These are phyloP conservation scores for Aphidius ervi DNA, from an alignment of 1,140 invertebrate species.

Conservation along the genomic window DNA sequence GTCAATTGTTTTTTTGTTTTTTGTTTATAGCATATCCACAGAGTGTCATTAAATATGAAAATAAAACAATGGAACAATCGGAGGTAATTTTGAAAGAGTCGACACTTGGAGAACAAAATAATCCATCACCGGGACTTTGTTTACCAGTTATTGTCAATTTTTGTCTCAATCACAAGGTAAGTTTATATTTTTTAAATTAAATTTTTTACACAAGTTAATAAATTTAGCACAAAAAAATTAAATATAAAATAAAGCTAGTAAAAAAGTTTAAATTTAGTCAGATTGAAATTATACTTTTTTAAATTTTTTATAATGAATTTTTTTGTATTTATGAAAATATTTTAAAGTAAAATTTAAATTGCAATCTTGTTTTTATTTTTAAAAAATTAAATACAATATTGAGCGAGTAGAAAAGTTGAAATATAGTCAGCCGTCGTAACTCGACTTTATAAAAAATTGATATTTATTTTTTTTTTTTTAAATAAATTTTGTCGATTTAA, in stretches of 20 bases:
- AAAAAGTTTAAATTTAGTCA: too few species aligned
- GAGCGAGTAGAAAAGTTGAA: not conserved
- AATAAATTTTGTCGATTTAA: not conserved
- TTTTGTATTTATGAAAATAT: too few species aligned
- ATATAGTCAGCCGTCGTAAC: not conserved
- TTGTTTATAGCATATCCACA: conserved; percentile 51
- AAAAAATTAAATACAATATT: not conserved
- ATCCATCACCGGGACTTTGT: conserved; percentile 76
- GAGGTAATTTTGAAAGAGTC: conserved; percentile 49
- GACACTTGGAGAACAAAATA: conserved; percentile 44
- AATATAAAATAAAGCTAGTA: too few species aligned
- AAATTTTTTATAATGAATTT: too few species aligned
- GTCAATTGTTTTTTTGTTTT: not conserved
- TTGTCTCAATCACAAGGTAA: conserved; percentile 67
- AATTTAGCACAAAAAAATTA: too few species aligned
- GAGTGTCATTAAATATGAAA: conserved; percentile 57
- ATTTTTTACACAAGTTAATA: too few species aligned
- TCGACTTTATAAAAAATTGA: not conserved
- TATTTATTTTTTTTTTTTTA: conserved; percentile 8
- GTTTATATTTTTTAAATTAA: not conserved
- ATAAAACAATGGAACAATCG: conserved; percentile 54
- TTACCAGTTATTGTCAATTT: conserved; percentile 74
- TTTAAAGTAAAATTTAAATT: conserved; percentile 1
- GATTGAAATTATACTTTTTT: too few species aligned
- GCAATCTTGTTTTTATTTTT: not conserved